phyloP scores from a whole-genome alignment of 2,113 vertebrate species.

The Mus musculus region GRCm39 chr9:53553001-53553500 shows the following conservation, averaged over 20 bases:
- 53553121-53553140: background rate
- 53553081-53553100: background rate
- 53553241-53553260: background rate
- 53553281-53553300: background rate
- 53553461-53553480: background rate
- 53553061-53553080: background rate
- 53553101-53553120: conserved; percentile 24
- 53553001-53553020: background rate
- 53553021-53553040: conserved; percentile 17
- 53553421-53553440: no score
- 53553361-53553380: background rate
- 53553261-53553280: conserved; percentile 3
- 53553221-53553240: background rate
- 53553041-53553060: background rate
- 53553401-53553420: background rate
- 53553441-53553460: background rate
- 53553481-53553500: background rate
- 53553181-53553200: background rate
- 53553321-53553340: background rate
- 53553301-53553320: background rate
- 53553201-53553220: background rate
- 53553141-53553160: background rate
- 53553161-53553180: background rate
- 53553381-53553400: background rate
- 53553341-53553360: background rate